A percentile compares a stretch with the other conserved stretches of the same genome.
phyloP scores from a whole-genome alignment of 2,888 invertebrate species.

The Trissoscelio sp. region DNA sequence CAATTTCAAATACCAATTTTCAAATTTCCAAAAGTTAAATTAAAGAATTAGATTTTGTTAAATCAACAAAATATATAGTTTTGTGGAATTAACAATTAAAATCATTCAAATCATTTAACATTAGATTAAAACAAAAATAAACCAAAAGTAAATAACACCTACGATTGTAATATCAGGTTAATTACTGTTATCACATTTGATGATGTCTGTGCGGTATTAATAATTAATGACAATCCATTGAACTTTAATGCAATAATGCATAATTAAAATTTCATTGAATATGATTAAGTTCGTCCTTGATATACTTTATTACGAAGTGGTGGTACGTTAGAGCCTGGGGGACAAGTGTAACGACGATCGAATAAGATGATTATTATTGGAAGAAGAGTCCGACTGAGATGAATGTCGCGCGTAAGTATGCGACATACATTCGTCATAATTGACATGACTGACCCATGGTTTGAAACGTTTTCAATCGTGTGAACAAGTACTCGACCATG shows the following conservation, averaged over 20 bases:
- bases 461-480: slow-evolving; percentile 73
- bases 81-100: no score
- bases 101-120: no score
- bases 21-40: no score
- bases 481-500: slow-evolving; percentile 65
- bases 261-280: slow-evolving; percentile 61
- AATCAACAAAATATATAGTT: no score
- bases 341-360: slow-evolving; percentile 53
- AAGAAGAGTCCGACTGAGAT: slow-evolving; percentile 60
- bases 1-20: no score
- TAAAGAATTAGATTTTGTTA: no score
- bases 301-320: slow-evolving; percentile 44
- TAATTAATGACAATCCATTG: slow-evolving; percentile 22
- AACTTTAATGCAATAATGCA: slow-evolving; percentile 37
- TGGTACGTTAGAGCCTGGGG: slow-evolving; percentile 22
- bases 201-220: no score
- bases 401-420: slow-evolving; percentile 64
- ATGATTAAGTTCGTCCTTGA: slow-evolving; percentile 48
- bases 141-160: no score
- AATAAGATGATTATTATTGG: slow-evolving; percentile 58
- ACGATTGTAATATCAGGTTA: no score
- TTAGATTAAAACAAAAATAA: no score
- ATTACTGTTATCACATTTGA: no score
- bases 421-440: slow-evolving; percentile 80
- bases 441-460: slow-evolving; percentile 80